Evolutionary conservation across 2,113 vertebrate genomes (phyloP).

Genomic region (Collichthys lucidus): DNA sequence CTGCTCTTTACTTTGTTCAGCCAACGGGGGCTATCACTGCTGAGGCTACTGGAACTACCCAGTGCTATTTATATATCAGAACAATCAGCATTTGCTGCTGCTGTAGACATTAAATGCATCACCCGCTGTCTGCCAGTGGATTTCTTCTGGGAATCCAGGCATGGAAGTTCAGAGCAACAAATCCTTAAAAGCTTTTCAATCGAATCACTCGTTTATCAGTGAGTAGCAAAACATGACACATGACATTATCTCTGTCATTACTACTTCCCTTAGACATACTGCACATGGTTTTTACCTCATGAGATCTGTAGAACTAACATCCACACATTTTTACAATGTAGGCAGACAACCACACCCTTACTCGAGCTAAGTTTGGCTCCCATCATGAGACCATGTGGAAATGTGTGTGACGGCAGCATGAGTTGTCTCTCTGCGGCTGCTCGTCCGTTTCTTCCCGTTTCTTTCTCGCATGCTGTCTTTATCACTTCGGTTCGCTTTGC

Average conservation of each 20-base stretch:
- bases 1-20: not conserved
- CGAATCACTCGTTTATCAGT: slow-evolving; percentile 9
- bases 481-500: slow-evolving; percentile 4
- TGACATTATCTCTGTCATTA: not conserved
- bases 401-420: slow-evolving; percentile 40
- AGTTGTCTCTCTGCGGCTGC: slow-evolving; percentile 36
- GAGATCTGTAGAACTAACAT: slow-evolving; percentile 4
- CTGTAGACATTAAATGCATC: slow-evolving; percentile 35
- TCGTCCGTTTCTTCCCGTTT: not conserved
- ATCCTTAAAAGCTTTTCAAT: slow-evolving; percentile 21
- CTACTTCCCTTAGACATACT: not conserved
- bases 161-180: slow-evolving; percentile 1
- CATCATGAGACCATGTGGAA: slow-evolving; percentile 62
- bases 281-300: not conserved
- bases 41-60: slow-evolving; percentile 5
- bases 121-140: slow-evolving; percentile 17
- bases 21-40: not conserved
- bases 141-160: slow-evolving; percentile 16
- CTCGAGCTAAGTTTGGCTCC: slow-evolving; percentile 44
- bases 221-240: not conserved
- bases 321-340: slow-evolving; percentile 26
- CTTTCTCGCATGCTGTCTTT: slow-evolving; percentile 1
- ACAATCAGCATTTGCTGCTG: slow-evolving; percentile 19
- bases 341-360: slow-evolving; percentile 50
- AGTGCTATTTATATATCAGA: slow-evolving; percentile 36